Conservation (phyloP, 2,888 invertebrate genomes). For the Aphodius sticticus region DNA sequence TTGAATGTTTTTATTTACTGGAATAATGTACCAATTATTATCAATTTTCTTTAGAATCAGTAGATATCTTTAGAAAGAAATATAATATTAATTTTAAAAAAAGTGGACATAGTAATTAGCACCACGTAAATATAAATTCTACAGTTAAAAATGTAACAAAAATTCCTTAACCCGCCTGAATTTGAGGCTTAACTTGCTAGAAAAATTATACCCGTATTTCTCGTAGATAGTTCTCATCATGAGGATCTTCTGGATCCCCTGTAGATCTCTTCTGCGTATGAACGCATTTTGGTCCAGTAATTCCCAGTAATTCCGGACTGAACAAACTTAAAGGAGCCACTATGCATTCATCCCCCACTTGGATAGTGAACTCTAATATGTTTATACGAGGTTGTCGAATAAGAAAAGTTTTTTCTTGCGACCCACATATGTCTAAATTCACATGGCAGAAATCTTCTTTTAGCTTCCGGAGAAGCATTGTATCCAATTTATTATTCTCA, state of each 20-base stretch:
- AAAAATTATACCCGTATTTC: constrained; percentile 72
- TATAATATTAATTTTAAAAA: too few relatives aligned
- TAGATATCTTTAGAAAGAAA: too few relatives aligned
- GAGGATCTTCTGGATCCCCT: constrained; percentile 92
- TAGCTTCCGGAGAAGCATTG: constrained; percentile 79
- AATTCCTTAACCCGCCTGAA: too few relatives aligned
- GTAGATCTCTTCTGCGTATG: constrained; percentile 74
- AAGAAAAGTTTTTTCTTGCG: constrained; percentile 81
- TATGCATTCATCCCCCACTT: constrained; percentile 91
- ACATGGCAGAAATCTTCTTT: constrained; percentile 93
- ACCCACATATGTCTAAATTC: constrained; percentile 88
- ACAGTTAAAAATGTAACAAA: too few relatives aligned
- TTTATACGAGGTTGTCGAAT: constrained; percentile 76
- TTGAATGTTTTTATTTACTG: too few relatives aligned
- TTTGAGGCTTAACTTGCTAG: background rate
- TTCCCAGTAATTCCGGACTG: constrained; percentile 85
- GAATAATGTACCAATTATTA: too few relatives aligned
- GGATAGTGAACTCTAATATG: constrained; percentile 76
- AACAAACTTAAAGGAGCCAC: constrained; percentile 90
- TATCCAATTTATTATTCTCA: constrained; percentile 78
- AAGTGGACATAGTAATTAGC: too few relatives aligned
- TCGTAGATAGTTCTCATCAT: constrained; percentile 89
- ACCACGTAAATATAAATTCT: too few relatives aligned
- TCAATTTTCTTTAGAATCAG: too few relatives aligned
- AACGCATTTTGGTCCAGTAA: constrained; percentile 79